phyloP scores from a whole-genome alignment of 2,797 vertebrate species.

The Lemur catta region DNA sequence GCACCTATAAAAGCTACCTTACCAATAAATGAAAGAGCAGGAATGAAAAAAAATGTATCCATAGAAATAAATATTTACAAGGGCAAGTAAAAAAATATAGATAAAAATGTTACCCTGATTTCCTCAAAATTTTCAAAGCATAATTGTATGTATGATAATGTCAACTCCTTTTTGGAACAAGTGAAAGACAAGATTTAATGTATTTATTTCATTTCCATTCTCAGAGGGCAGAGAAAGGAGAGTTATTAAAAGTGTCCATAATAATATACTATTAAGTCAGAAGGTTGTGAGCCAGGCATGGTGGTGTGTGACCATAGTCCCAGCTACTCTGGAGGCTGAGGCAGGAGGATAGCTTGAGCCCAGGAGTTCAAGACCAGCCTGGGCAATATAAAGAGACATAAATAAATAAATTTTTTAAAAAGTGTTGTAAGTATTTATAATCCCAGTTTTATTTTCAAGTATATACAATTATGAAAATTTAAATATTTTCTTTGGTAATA shows the following conservation, averaged over 20 bases:
- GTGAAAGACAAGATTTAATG: conserved; percentile 8
- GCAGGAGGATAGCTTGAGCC: too few species aligned
- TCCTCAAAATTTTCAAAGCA: conserved; percentile 9
- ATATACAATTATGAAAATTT: background rate
- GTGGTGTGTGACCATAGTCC: too few species aligned
- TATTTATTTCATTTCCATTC: background rate
- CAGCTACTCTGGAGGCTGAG: too few species aligned
- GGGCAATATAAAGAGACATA: too few species aligned
- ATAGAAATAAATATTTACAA: background rate
- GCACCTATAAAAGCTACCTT: background rate
- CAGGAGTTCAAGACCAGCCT: too few species aligned
- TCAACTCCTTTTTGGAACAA: background rate
- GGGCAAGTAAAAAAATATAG: background rate
- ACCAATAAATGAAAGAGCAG: background rate
- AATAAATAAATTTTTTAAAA: too few species aligned
- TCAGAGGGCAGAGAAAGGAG: background rate
- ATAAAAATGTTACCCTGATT: conserved; percentile 14
- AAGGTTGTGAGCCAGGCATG: background rate
- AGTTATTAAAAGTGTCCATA: background rate
- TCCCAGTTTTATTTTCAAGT: conserved; percentile 22
- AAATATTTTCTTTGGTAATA: background rate
- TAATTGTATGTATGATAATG: background rate
- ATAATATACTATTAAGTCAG: background rate
- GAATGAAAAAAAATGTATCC: conserved; percentile 7
- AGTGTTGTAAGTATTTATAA: background rate